These are phyloP conservation scores for Drosophila pectinifera DNA, from an alignment of 1,140 invertebrate genomes.

Conservation along the genomic window DNA sequence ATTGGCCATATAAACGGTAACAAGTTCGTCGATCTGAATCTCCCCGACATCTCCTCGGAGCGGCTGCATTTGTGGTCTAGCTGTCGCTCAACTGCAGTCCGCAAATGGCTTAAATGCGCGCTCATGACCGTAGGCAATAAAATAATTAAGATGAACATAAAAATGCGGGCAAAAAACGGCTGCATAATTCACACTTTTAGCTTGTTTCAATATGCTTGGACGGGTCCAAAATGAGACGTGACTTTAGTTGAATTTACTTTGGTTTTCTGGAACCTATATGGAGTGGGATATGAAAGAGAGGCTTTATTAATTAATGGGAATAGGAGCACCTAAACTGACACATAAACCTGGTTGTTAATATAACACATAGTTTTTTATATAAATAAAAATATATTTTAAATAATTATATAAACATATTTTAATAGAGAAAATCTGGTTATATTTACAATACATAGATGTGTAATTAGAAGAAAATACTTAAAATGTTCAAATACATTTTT, in stretches of 20 bases:
- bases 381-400: too few species aligned
- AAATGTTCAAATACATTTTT: too few species aligned
- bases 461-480: too few species aligned
- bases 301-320: too few species aligned
- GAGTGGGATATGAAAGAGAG: neutral
- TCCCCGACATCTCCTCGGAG: conserved; percentile 29
- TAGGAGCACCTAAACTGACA: neutral
- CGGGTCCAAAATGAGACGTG: conserved; percentile 40
- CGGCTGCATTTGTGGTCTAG: conserved; percentile 44
- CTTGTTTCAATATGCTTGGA: conserved; percentile 37
- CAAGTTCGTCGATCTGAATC: conserved; percentile 65
- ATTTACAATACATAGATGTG: neutral
- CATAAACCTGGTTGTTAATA: too few species aligned
- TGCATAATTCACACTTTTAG: conserved; percentile 78
- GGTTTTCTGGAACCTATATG: neutral
- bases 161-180: conserved; percentile 56
- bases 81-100: conserved; percentile 72
- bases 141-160: conserved; percentile 76
- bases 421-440: neutral
- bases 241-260: conserved; percentile 20
- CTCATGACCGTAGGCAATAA: conserved; percentile 83
- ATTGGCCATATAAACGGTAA: conserved; percentile 82
- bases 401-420: too few species aligned
- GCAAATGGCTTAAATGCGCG: conserved; percentile 78
- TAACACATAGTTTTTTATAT: too few species aligned